Evolutionary conservation across 2,888 invertebrate species (phyloP).

Genomic region (Amitus sp.): DNA sequence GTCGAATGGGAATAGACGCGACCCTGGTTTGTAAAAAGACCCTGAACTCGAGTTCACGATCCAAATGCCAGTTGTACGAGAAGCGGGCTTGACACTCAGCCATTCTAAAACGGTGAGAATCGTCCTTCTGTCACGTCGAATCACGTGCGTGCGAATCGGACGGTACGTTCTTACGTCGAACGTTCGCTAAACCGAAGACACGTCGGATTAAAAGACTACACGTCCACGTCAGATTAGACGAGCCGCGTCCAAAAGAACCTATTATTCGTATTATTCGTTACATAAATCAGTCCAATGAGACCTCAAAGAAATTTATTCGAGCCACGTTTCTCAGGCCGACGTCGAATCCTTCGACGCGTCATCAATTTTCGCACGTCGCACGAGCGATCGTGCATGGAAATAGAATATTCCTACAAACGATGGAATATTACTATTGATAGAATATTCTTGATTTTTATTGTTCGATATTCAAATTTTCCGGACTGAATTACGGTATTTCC

Average conservation of each 20-base stretch:
- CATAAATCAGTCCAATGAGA: constrained; percentile 59
- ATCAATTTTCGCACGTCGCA: background rate
- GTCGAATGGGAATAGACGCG: constrained; percentile 27
- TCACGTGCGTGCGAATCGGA: constrained; percentile 35
- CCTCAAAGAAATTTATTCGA: constrained; percentile 55
- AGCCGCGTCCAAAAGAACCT: constrained; percentile 40
- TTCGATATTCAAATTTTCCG: too few species aligned
- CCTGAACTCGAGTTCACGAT: constrained; percentile 34
- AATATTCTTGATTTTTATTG: too few species aligned
- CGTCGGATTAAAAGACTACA: constrained; percentile 63
- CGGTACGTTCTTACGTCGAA: constrained; percentile 37
- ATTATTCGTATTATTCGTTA: constrained; percentile 63
- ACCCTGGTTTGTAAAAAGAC: constrained; percentile 37
- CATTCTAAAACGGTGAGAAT: constrained; percentile 37
- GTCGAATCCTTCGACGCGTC: background rate
- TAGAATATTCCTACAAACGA: background rate
- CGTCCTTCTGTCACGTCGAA: constrained; percentile 35
- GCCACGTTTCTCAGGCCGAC: background rate
- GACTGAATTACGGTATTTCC: too few species aligned
- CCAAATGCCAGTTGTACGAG: constrained; percentile 19
- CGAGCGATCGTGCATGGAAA: background rate
- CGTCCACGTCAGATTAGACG: constrained; percentile 44
- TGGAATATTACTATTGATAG: too few species aligned
- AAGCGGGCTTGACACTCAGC: constrained; percentile 37
- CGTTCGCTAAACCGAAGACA: constrained; percentile 40